These are phyloP conservation scores for Eptesicus fuscus DNA, from an alignment of 2,113 vertebrate species.

Conservation along the genomic window DNA sequence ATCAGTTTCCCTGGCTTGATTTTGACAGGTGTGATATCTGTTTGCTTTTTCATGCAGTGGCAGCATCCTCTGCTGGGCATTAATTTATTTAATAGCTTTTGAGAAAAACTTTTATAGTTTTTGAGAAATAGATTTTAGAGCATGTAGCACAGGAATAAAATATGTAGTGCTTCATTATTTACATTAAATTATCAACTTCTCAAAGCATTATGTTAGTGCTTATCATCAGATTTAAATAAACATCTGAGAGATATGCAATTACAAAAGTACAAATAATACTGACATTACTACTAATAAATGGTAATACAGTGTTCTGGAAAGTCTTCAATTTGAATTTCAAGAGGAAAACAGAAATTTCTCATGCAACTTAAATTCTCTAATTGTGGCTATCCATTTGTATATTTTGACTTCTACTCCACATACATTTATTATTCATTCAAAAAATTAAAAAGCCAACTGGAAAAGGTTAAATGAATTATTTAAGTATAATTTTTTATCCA, in stretches of 20 bases:
- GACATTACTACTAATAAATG: not conserved
- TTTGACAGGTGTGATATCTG: not conserved
- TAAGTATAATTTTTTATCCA: not conserved
- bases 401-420: not conserved
- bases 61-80: conserved; percentile 47
- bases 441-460: not conserved
- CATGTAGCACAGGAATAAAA: not conserved
- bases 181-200: not conserved
- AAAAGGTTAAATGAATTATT: not conserved
- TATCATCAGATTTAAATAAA: not conserved
- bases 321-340: not conserved
- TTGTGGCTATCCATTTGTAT: not conserved
- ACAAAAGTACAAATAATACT: not conserved
- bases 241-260: not conserved
- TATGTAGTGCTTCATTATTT: not conserved
- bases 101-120: not conserved
- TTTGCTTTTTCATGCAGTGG: conserved; percentile 6
- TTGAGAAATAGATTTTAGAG: not conserved
- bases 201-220: not conserved
- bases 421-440: not conserved
- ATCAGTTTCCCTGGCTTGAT: not conserved
- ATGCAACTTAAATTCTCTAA: not conserved
- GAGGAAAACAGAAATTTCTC: not conserved
- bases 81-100: conserved; percentile 11
- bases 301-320: not conserved